Evolutionary conservation across 2,113 vertebrate genomes (phyloP).

Genomic region (Actenoides hombroni): DNA sequence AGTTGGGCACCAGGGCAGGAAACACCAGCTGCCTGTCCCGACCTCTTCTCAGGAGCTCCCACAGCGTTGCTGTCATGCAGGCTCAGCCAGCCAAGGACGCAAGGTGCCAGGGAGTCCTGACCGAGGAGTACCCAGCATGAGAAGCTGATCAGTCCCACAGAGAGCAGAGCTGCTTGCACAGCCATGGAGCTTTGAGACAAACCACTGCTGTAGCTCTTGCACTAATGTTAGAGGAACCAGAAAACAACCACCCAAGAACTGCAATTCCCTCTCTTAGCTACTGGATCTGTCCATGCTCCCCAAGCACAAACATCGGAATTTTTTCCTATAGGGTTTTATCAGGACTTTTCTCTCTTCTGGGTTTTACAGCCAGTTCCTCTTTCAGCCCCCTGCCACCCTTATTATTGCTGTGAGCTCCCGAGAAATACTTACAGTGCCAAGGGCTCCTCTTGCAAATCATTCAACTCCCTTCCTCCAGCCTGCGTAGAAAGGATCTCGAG

Average conservation of each 20-base stretch:
- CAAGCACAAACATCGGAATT: neutral
- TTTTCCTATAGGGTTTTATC: neutral
- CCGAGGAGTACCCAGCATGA: rapidly evolving
- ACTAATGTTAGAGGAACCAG: neutral
- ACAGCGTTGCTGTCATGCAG: rapidly evolving
- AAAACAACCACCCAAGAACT: neutral
- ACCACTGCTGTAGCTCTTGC: neutral
- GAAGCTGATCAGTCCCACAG: rapidly evolving
- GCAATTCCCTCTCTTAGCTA: neutral
- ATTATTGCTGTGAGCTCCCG: neutral
- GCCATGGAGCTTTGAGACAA: neutral
- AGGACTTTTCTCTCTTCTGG: neutral
- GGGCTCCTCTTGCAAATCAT: slow-evolving; percentile 33
- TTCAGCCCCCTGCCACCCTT: neutral
- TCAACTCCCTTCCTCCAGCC: neutral
- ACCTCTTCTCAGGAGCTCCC: neutral
- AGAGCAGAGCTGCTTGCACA: neutral
- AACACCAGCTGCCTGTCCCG: neutral
- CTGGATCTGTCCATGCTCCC: rapidly evolving
- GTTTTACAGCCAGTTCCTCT: neutral
- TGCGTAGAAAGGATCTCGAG: neutral
- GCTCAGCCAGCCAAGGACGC: neutral
- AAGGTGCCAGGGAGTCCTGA: neutral
- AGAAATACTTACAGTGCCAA: slow-evolving; percentile 56
- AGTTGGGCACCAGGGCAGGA: rapidly evolving